phyloP scores from a whole-genome alignment of 2,113 vertebrate species.

The Ramphastos sulfuratus region DNA sequence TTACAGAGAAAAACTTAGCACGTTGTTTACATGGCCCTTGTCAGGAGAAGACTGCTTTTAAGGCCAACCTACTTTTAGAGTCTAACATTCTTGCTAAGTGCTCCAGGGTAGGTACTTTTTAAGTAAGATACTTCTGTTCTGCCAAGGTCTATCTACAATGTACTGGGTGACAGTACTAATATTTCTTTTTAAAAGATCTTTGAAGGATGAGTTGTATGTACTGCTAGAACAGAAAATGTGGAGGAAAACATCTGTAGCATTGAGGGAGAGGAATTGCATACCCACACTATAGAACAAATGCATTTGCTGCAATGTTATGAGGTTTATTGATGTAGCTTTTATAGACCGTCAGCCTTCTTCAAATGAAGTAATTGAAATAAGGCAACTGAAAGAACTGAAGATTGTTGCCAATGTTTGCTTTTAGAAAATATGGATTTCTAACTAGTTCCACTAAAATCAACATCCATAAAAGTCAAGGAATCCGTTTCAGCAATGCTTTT shows the following conservation, averaged over 20 bases:
- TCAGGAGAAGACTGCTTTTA: neutral
- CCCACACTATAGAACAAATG: neutral
- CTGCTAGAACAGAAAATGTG: neutral
- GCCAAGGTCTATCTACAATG: neutral
- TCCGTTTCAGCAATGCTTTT: neutral
- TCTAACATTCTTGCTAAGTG: constrained; percentile 11
- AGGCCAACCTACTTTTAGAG: constrained; percentile 33
- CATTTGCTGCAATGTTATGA: neutral
- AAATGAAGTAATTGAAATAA: neutral
- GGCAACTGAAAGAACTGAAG: neutral
- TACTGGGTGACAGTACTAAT: neutral
- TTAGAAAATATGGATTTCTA: neutral
- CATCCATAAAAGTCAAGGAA: neutral
- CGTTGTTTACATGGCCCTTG: neutral
- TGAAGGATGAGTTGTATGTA: neutral
- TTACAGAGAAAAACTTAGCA: neutral
- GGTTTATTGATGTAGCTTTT: neutral
- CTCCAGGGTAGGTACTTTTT: neutral
- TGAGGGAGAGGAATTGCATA: neutral
- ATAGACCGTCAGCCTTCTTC: neutral
- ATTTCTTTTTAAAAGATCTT: neutral
- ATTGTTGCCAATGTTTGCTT: neutral
- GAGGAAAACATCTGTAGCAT: neutral
- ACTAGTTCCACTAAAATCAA: neutral
- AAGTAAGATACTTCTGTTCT: constrained; percentile 1